Evolutionary conservation across 2,888 invertebrate genomes (phyloP), one percentile per base, ranked within the genome.

Genomic region (Tipula lateralis): DNA sequence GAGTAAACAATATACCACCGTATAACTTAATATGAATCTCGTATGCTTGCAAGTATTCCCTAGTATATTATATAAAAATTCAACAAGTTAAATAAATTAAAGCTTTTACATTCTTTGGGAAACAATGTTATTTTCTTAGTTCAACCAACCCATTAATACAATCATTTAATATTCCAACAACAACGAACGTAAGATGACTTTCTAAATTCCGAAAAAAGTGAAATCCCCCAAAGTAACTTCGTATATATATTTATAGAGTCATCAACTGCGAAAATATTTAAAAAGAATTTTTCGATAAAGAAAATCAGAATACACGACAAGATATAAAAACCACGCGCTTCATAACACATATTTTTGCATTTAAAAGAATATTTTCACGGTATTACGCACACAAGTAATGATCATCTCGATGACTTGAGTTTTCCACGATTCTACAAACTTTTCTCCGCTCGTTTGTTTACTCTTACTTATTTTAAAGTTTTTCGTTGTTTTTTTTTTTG

Each of bases 331-430:
- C 66, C 66, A 12, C 66, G 24, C 66, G 66, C 66, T 66, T 66
- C 66, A 24, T 66, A 66, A 66, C 66, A 66, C 66, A 66, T 66
- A 66, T 66, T 66, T 66, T 66, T 66, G 66, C 24, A 66, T 66
- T 66, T 66, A 66, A 66, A 66, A 66, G 19, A 66, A 24, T 66
- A 66, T 66, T 66, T 66, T 66, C 66, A 66, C 24, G 66, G 66
- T 66, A 66, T 66, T 66, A 9, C 24, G 66, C 66, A 24, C 66
- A 66, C 66, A 66, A 66, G 66, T 66, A 66, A 66, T 66, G 66
- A 66, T 66, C 66, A 66, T 66, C 66, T 66, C 66, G 66, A 66
- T 66, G 66, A 66, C 66, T 66, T 66, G 66, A 66, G 12, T 24
- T 66, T 66, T 66, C 24, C 66, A 12, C 24, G 66, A 66, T 66